A percentile compares a stretch with the other conserved stretches of the same genome.
phyloP scores from a whole-genome alignment of 2,113 vertebrate genomes.

The Tamias sibiricus region DNA sequence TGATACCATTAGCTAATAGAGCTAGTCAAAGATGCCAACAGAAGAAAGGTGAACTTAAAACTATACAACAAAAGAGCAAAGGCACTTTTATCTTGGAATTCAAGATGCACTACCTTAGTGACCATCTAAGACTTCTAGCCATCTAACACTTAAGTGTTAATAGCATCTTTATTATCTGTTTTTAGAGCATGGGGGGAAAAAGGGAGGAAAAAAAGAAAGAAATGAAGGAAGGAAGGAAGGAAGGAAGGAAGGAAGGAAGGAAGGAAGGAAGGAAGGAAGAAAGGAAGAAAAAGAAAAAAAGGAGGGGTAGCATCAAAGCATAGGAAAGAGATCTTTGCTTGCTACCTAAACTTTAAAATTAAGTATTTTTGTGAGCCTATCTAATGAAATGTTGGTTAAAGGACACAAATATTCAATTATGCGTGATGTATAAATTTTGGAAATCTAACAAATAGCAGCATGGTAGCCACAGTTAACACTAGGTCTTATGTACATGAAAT shows the following conservation, averaged over 20 bases:
- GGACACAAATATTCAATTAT: not conserved
- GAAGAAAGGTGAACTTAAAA: not conserved
- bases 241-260: too few species aligned
- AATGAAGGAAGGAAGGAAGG: too few species aligned
- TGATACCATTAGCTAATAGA: not conserved
- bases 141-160: not conserved
- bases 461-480: too few species aligned
- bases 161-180: too few species aligned
- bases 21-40: not conserved
- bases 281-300: not conserved
- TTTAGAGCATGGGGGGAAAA: too few species aligned
- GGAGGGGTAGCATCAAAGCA: not conserved
- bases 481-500: not conserved
- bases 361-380: not conserved
- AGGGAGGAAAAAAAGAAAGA: too few species aligned
- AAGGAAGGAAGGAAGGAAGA: too few species aligned
- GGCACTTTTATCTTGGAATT: not conserved
- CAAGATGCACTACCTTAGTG: not conserved
- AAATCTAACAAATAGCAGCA: too few species aligned
- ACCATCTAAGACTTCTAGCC: not conserved
- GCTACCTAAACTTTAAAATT: not conserved
- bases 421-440: not conserved
- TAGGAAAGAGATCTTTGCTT: not conserved
- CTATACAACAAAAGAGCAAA: not conserved
- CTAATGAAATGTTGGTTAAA: not conserved